Evolutionary conservation across 1,140 invertebrate species (phyloP).

Genomic region (Telenomus remus): DNA sequence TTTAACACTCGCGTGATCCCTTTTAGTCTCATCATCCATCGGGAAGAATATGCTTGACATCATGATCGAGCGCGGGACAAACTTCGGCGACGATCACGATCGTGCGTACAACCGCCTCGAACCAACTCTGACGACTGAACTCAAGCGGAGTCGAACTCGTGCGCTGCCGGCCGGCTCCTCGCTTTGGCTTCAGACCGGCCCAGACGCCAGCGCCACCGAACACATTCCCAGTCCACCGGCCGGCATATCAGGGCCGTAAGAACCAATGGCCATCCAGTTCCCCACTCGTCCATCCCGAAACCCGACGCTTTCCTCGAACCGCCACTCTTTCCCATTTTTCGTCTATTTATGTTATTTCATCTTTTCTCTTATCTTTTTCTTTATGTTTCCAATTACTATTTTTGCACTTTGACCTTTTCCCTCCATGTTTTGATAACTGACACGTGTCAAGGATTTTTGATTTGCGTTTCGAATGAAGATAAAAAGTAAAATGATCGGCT

Average conservation of each 20-base stretch:
- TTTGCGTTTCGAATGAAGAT: too few species aligned
- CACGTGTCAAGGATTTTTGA: too few species aligned
- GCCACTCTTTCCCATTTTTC: background rate
- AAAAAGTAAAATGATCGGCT: too few species aligned
- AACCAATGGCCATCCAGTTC: background rate
- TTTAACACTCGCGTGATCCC: constrained; percentile 5
- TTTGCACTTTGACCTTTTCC: too few species aligned
- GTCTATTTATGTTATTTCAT: background rate
- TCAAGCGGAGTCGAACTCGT: background rate
- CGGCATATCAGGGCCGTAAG: constrained; percentile 15
- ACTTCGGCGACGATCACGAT: background rate
- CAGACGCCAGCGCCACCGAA: constrained; percentile 13
- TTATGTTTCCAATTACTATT: too few species aligned
- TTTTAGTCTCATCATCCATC: background rate
- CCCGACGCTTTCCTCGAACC: background rate
- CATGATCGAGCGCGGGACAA: background rate
- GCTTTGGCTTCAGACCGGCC: background rate
- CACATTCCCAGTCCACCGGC: constrained; percentile 3
- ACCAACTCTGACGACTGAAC: constrained; percentile 11
- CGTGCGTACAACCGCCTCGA: background rate
- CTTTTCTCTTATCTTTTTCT: background rate
- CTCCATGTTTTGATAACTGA: too few species aligned
- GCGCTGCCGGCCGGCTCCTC: background rate
- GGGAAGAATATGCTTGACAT: background rate
- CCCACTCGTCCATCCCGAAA: background rate